phyloP scores from a whole-genome alignment of 1,140 invertebrate species.

The Kradibia gibbosae region DNA sequence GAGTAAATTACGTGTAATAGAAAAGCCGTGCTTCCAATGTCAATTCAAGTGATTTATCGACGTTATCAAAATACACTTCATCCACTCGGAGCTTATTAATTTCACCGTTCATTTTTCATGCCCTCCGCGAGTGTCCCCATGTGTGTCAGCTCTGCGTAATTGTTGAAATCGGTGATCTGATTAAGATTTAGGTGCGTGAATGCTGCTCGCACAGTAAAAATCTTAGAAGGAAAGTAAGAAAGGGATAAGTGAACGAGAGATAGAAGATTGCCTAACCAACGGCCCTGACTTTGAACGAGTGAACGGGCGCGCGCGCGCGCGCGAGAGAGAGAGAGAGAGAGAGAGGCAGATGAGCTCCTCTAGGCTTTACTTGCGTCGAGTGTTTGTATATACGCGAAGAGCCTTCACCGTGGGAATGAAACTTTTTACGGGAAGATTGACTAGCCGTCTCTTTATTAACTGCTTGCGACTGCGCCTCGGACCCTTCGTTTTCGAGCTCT shows the following conservation, averaged over 20 bases:
- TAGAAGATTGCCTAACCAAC: constrained; percentile 52
- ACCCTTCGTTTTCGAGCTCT: background rate
- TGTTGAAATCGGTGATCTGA: constrained; percentile 7
- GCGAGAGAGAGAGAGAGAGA: background rate
- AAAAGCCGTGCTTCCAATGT: background rate
- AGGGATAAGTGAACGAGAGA: background rate
- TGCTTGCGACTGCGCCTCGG: background rate
- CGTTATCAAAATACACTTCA: background rate
- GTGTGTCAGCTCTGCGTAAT: background rate
- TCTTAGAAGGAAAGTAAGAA: background rate
- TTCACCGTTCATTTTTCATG: background rate
- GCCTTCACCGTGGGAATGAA: constrained; percentile 53
- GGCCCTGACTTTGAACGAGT: constrained; percentile 63
- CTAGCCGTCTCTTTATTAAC: constrained; percentile 25
- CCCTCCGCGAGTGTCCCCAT: background rate
- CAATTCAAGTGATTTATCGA: constrained; percentile 2
- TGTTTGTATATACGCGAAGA: constrained; percentile 28
- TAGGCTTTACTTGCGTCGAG: constrained; percentile 7
- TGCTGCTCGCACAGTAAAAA: background rate
- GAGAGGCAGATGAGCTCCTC: background rate
- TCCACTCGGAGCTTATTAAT: background rate
- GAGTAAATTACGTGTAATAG: background rate
- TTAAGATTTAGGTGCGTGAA: constrained; percentile 20
- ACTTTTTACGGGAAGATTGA: constrained; percentile 36
- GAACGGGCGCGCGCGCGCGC: too few relatives aligned